Conservation (phyloP, 2,797 vertebrate species). For the Pipistrellus pipistrellus region DNA sequence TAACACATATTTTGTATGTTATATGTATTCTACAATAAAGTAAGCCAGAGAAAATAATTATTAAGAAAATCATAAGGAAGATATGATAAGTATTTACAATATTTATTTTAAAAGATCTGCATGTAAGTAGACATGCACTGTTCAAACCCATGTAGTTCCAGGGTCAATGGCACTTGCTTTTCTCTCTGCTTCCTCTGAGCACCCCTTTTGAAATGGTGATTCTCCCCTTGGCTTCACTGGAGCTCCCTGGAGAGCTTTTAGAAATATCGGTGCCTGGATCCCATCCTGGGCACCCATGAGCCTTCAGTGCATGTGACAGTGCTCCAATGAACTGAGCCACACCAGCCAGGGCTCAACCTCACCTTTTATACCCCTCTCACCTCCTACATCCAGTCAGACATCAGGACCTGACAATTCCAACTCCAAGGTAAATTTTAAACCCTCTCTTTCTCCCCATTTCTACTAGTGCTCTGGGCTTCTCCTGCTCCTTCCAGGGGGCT, state of each 20-base stretch:
- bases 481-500: background rate
- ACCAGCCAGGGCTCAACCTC: background rate
- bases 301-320: background rate
- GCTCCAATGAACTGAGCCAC: background rate
- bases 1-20: background rate
- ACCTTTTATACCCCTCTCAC: background rate
- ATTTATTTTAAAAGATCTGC: background rate
- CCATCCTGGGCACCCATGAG: background rate
- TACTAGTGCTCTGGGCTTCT: background rate
- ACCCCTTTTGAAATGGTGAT: background rate
- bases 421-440: background rate
- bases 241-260: background rate
- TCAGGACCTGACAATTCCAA: background rate
- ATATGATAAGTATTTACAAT: background rate
- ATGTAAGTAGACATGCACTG: accelerated
- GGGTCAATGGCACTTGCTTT: background rate
- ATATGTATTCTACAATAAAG: background rate
- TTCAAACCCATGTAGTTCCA: background rate
- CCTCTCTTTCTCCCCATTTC: background rate
- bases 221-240: background rate
- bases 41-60: background rate
- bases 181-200: background rate
- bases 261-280: background rate
- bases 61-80: background rate
- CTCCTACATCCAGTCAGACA: background rate